Base-by-base conservation (phyloP, 2,113 vertebrate species). In the Vimba vimba region DNA sequence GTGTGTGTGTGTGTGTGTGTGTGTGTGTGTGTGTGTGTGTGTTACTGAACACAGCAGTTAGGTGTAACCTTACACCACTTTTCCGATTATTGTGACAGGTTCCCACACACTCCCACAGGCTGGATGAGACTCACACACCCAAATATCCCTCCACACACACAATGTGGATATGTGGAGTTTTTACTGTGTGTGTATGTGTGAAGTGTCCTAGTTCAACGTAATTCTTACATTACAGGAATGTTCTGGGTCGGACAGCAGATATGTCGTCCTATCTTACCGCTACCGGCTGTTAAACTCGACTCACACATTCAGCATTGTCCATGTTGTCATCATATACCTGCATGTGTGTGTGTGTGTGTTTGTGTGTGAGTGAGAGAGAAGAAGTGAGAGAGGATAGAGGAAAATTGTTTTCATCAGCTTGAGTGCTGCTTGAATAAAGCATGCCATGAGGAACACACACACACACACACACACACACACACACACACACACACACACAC, bases 21-120 rank as follows among this genome's bases (percentile, higher is more conserved):
- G 84, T 73, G 68, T 68, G 55, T 52, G 52, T 60, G 84, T 52
- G 52, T 71, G 84, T 73, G 55, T 52, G 39, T 73, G 84, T 66
- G 69, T 69, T 76, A 45, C 62, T 60, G 74, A 83, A 62, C 69
- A 90, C 83, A 87, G 91, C 68, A 84, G 89, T 82, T 60, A 82
- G 84, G 69, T 85, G 93, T 91, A 94, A 93, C 86, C 59, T 84
- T 91, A 94, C 89, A 89, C 47, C 36, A 43, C 77, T 84, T 86
- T 91, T 92, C 91, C 87, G 87, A 13, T 45, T 74, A 59, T 84
- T 86, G 83, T 85, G 91, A 93, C 91, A 90, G 90, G 86, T 94
- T 94, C 93, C 92, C 93, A 94, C 93, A 92, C 90, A 85, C 91
- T 92, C 91, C 86, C 85, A 82, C 74, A 57, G 39, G 23, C 36